Evolutionary conservation across 1,140 invertebrate species (phyloP).

Genomic region (Bathynomus jamesi): DNA sequence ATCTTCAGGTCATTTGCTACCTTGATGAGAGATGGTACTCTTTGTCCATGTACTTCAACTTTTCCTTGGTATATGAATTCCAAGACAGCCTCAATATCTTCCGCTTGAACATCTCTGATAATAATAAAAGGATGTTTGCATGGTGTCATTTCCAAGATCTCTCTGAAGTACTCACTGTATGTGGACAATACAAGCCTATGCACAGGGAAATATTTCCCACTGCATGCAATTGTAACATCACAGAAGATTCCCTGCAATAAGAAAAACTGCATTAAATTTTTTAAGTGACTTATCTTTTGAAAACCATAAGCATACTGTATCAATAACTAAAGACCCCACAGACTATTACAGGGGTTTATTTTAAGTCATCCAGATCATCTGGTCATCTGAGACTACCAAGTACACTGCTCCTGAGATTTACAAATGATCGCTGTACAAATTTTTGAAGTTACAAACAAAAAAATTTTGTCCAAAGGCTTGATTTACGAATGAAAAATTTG

Average conservation of each 20-base stretch:
- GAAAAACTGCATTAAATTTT: too few species aligned
- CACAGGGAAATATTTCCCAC: conserved; percentile 27
- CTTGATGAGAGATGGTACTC: neutral
- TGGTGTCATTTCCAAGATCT: conserved; percentile 34
- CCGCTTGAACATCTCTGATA: conserved; percentile 28
- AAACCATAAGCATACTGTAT: too few species aligned
- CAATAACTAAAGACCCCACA: too few species aligned
- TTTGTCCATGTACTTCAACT: neutral
- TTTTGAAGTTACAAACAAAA: too few species aligned
- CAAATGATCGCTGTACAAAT: too few species aligned
- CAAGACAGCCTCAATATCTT: conserved; percentile 33
- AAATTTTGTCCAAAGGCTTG: too few species aligned
- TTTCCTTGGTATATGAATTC: conserved; percentile 26
- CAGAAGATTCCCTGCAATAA: conserved; percentile 7
- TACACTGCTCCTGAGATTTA: too few species aligned
- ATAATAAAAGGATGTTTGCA: conserved; percentile 35
- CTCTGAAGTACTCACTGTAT: conserved; percentile 37
- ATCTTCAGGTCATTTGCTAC: neutral
- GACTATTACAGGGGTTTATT: too few species aligned
- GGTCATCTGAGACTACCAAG: too few species aligned
- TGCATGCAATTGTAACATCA: conserved; percentile 33
- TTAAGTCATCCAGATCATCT: too few species aligned
- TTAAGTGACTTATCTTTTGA: too few species aligned
- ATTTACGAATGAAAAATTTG: too few species aligned
- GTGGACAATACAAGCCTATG: conserved; percentile 34